These are phyloP conservation scores for Pyrocephalus nanus DNA, from an alignment of 2,797 vertebrate genomes.

Conservation along the genomic window DNA sequence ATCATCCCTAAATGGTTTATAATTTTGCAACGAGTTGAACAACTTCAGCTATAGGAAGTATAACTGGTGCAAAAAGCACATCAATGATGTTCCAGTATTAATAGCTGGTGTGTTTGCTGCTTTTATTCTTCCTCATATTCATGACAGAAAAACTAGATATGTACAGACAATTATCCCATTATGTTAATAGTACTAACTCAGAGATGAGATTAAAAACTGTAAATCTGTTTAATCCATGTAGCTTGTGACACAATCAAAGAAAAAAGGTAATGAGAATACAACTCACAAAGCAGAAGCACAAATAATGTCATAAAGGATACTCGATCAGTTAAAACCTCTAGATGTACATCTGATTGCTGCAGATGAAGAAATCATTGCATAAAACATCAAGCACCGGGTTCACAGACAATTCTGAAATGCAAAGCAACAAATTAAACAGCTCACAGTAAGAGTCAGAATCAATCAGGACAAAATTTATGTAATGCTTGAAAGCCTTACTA, in stretches of 20 bases:
- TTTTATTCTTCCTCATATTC: neutral
- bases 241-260: constrained; percentile 17
- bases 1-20: neutral
- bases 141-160: neutral
- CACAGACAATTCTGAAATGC: constrained; percentile 54
- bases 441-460: constrained; percentile 55
- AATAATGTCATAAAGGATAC: constrained; percentile 38
- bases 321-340: constrained; percentile 21
- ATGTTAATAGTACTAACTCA: neutral
- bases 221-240: constrained; percentile 46
- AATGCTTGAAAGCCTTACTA: constrained; percentile 63
- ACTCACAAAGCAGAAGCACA: neutral
- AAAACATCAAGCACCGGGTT: constrained; percentile 21
- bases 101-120: neutral
- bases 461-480: constrained; percentile 58
- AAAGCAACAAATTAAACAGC: constrained; percentile 55
- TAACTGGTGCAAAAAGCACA: neutral
- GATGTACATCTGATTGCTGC: neutral
- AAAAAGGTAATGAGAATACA: constrained; percentile 18
- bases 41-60: neutral
- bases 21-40: neutral
- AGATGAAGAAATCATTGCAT: constrained; percentile 22
- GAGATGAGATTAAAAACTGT: constrained; percentile 32
- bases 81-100: neutral
- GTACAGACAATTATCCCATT: constrained; percentile 30